Conservation (phyloP, 2,797 vertebrate genomes). For the Pangasius mekongensis region DNA sequence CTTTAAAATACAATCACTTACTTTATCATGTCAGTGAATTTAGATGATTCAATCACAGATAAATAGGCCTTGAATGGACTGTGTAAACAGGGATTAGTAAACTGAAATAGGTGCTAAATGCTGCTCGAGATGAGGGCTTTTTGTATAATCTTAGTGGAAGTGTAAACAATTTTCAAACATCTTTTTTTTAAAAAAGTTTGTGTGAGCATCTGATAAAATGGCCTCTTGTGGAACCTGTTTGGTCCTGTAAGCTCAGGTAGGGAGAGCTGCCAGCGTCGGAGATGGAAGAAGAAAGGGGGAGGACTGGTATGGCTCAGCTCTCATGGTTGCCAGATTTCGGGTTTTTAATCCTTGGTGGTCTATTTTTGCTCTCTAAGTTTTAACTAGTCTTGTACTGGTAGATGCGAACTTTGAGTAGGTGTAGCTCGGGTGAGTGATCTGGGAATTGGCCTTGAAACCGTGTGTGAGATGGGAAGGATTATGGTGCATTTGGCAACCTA, state of each 20-base stretch:
- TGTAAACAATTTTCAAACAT: not conserved
- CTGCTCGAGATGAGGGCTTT: not conserved
- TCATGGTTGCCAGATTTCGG: constrained; percentile 10
- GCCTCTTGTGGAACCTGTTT: constrained; percentile 34
- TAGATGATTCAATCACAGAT: constrained; percentile 29
- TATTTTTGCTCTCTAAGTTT: not conserved
- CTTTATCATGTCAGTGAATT: constrained; percentile 15
- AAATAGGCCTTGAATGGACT: not conserved
- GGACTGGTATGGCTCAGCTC: constrained; percentile 2
- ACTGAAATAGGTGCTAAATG: not conserved
- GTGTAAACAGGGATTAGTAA: constrained; percentile 29
- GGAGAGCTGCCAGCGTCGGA: constrained; percentile 43
- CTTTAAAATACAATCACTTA: not conserved
- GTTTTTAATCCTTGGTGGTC: not conserved
- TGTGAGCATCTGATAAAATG: constrained; percentile 27
- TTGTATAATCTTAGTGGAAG: not conserved
- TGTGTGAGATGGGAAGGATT: not conserved
- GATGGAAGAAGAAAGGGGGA: constrained; percentile 63
- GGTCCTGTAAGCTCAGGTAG: constrained; percentile 40
- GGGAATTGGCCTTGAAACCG: not conserved
- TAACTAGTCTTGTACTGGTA: not conserved
- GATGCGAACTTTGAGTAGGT: not conserved
- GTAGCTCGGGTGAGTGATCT: not conserved
- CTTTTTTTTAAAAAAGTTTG: not conserved
- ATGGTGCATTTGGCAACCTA: constrained; percentile 13